Evolutionary conservation across 2,888 invertebrate species (phyloP), one percentile per base, ranked within the genome.

Genomic region (Xanthia icteritia): DNA sequence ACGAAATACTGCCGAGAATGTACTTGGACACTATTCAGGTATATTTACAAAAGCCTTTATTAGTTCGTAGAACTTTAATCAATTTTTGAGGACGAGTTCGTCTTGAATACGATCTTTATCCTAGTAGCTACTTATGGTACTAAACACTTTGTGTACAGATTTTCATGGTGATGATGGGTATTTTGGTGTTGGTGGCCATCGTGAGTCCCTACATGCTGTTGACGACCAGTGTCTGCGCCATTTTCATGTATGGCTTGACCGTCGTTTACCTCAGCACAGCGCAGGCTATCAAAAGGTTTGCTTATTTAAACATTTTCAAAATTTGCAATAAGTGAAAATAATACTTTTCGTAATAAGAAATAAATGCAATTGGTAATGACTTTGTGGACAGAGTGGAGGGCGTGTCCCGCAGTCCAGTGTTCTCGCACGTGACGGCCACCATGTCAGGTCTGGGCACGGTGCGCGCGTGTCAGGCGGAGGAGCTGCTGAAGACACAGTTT

Each of bases 341-440:
- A 76, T 23, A 8, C 1, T 36, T 75, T 42, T n/a, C 5, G 2
- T 3, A 63, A 64, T 48, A 77, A 23, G 1, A 45, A 27, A 42
- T 65, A 45, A 27, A 42, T 65, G 17, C 17, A 48, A 58, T 58
- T 58, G 9, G 23, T 66, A 31, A 31, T 65, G 15, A 39, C 27
- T 61, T 63, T 36, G 1, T 39, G 0, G 11, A 31, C 89, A 96
- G 97, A 85, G 91, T 96, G 82, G 97, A 97, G 81, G 96, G 96
- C 45, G 92, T 97, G 96, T 97, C 98, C 6, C 97, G 98, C 82
- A 98, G 98, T 90, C 99, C 99, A 0, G 98, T 99, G 9, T 98
- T 98, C 93, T 98, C 98, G 0, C 98, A 99, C 92, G 97, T 99
- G 74, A 97, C 98, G 67, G 98, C 98, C 13, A 97, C 98, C 0